Base-by-base conservation (phyloP, 2,113 vertebrate genomes). In the Xenopus borealis region DNA sequence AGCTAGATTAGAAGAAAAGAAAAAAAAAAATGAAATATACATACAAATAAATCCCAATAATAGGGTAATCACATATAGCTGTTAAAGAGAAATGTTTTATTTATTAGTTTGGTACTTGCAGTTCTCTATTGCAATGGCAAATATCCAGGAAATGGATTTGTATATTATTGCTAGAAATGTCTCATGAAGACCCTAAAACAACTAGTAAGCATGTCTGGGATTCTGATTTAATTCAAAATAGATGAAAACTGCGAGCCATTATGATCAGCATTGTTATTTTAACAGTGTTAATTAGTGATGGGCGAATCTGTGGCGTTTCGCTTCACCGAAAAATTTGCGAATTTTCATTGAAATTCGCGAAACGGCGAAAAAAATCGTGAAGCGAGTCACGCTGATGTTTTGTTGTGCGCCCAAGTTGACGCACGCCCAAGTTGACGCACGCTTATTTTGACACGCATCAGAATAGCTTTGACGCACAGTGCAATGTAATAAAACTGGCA, bases 191-290 rank as follows among this genome's bases (percentile, higher is more conserved):
- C 45, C 57, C 47, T 52, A 14, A 69, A 69, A 75, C 66, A 69
- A 69, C 55, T 57, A 11, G 59, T 64, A 16, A 50, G 33, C 27
- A 59, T 68, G 72, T 59, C 65, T 69, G 40, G 27, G 44, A 53
- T 62, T 62, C 50, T 27, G 66, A 58, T 62, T n/a, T 75, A 62
- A 69, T 69, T 75, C 23, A 62, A 16, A 75, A 62, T 69, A 75
- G 45, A 75, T 75, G 73, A 69, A 75, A 69, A 75, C 73, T 75
- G 73, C 69, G 65, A 33, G 64, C 69, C 73, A 69, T 62, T 68
- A 69, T 13, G 10, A 45, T 40, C 46, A n/a, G 52, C 23, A 63
- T 69, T 69, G 47, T 69, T 69, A 75, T 69, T 23, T 27, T 45
- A 62, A 62, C 40, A 14, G 19, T 40, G 55, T 69, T 75, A n/a